These are phyloP conservation scores for Leucoraja ocellata DNA, from an alignment of 2,797 vertebrate genomes.

Conservation along the genomic window DNA sequence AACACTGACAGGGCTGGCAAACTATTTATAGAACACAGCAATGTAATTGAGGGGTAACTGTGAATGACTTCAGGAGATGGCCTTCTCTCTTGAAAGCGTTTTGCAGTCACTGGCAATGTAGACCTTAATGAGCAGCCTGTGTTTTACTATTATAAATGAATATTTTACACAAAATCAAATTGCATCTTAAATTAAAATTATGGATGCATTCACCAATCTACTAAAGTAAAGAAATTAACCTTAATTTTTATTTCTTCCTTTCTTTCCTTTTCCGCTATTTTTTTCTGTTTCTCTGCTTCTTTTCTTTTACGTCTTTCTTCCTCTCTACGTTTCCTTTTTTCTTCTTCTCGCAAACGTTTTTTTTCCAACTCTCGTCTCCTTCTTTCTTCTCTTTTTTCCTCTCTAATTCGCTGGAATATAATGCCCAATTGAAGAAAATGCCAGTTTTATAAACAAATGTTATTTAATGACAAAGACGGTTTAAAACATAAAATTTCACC, in stretches of 20 bases:
- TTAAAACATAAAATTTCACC: constrained; percentile 60
- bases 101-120: not conserved
- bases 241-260: constrained; percentile 90
- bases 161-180: not conserved
- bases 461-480: not conserved
- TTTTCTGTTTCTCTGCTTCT: constrained; percentile 85
- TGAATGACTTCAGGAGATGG: not conserved
- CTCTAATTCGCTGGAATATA: constrained; percentile 77
- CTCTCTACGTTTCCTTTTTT: constrained; percentile 85
- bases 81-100: not conserved
- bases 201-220: not conserved
- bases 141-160: too few species aligned
- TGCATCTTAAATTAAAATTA: not conserved
- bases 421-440: constrained; percentile 8
- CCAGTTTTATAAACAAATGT: not conserved
- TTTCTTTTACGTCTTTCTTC: constrained; percentile 85
- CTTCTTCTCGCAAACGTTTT: constrained; percentile 85
- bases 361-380: constrained; percentile 84
- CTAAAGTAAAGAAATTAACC: constrained; percentile 54
- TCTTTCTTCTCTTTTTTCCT: constrained; percentile 92
- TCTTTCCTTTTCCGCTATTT: constrained; percentile 81
- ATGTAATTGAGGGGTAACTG: not conserved
- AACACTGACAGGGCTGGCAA: not conserved
- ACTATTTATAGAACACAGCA: not conserved
- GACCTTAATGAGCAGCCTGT: too few species aligned